Evolutionary conservation across 2,113 vertebrate genomes (phyloP), one percentile per base, ranked within the genome.

Genomic region (Ibidorhyncha struthersii): DNA sequence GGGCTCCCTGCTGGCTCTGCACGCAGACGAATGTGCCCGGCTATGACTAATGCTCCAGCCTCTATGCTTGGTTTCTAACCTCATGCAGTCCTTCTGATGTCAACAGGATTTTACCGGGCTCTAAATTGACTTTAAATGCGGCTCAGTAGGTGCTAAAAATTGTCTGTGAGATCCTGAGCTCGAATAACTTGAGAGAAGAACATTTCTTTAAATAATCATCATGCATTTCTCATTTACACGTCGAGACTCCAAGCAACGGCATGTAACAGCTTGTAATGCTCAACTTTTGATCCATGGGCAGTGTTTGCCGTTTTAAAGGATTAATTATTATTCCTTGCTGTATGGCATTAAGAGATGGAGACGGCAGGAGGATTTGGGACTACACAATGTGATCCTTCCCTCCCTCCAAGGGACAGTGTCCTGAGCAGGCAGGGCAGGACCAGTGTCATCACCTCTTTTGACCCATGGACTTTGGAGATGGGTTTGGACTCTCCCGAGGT

Each of bases 121-220:
- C 55, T 84, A 86, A 67, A 78, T 8, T 49, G 49, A 29, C n/a
- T 81, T 56, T 79, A 71, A 90, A 91, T 56, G 53, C 0, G 3
- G 23, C 72, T 92, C 59, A 49, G 43, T 40, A 65, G 65, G 1
- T 86, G 40, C 76, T 96, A 82, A 92, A 93, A 95, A 87, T 91
- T 82, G 76, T 59, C 88, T 86, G n/a, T 86, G 86, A 84, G 82
- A 81, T 63, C 30, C 86, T 78, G 67, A 92, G 72, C 69, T 78
- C 81, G 65, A 93, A 52, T 63, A 86, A 92, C 29, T 78, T 61
- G 27, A 83, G 41, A 90, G 73, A 67, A 82, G 70, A 95, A 40
- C 2, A 7, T 45, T 79, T 86, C 59, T 86, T 96, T 95, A 78
- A 92, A 91, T 80, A 94, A 80, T 56, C 52, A 58, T 59, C 49